phyloP scores from a whole-genome alignment of 92 coral and sea anemone species.

The Epizoanthus fatuus region DNA sequence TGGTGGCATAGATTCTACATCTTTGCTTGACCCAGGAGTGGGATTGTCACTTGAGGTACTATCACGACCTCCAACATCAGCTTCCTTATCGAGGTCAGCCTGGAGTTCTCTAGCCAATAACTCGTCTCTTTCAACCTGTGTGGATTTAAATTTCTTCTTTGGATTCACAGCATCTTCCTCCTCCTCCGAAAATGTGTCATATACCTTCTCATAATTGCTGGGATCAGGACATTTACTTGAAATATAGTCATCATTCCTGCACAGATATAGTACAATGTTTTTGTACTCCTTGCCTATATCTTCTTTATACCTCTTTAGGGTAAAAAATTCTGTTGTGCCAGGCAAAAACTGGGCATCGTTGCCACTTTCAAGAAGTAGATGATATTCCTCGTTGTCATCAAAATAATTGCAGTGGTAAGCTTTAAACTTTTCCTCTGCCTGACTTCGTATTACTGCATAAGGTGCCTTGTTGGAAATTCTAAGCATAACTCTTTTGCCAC shows the following conservation, averaged over 20 bases:
- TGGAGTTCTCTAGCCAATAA: too few relatives aligned
- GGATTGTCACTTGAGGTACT: too few relatives aligned
- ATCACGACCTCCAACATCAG: too few relatives aligned
- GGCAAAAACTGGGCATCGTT: slow-evolving; percentile 53
- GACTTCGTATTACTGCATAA: slow-evolving; percentile 25
- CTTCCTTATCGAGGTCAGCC: too few relatives aligned
- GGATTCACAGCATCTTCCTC: too few relatives aligned
- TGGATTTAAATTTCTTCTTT: too few relatives aligned
- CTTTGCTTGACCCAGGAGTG: too few relatives aligned
- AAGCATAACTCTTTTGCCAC: slow-evolving; percentile 8
- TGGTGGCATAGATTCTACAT: too few relatives aligned
- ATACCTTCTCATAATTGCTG: too few relatives aligned
- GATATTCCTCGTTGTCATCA: slow-evolving; percentile 41
- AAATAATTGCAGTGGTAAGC: slow-evolving; percentile 41
- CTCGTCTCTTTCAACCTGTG: too few relatives aligned
- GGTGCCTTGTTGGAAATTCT: slow-evolving; percentile 27
- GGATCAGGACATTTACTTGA: too few relatives aligned
- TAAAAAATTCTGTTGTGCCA: slow-evolving; percentile 48
- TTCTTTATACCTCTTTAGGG: slow-evolving; percentile 30
- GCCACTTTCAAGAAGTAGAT: slow-evolving; percentile 45
- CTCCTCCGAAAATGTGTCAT: too few relatives aligned
- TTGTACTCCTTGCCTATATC: slow-evolving; percentile 58
- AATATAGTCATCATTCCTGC: slow-evolving; percentile 1
- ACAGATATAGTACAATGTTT: slow-evolving; percentile 33
- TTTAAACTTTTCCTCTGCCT: slow-evolving; percentile 44